phyloP scores from a whole-genome alignment of 2,888 invertebrate genomes.

The Coleophora flavipennella region DNA sequence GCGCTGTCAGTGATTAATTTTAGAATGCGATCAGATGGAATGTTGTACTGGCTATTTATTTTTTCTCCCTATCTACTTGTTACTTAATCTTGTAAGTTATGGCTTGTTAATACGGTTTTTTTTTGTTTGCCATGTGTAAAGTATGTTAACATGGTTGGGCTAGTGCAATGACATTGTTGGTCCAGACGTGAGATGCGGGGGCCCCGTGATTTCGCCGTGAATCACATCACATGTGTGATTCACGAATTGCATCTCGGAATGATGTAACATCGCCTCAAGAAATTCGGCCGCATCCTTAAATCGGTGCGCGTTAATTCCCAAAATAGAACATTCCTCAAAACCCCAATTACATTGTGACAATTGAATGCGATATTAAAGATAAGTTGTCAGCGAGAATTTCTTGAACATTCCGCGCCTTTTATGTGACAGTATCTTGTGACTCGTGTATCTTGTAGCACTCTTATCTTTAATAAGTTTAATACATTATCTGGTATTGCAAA shows the following conservation, averaged over 20 bases:
- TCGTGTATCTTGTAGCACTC: background rate
- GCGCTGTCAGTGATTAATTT: slow-evolving; percentile 39
- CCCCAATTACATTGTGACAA: slow-evolving; percentile 14
- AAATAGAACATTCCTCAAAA: slow-evolving; percentile 9
- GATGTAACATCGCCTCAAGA: slow-evolving; percentile 30
- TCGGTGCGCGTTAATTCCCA: slow-evolving; percentile 16
- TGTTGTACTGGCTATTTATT: slow-evolving; percentile 21
- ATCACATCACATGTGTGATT: slow-evolving; percentile 35
- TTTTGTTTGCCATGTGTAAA: slow-evolving; percentile 1
- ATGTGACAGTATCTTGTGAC: background rate
- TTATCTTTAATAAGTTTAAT: slow-evolving; percentile 1
- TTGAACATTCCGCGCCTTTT: slow-evolving; percentile 3
- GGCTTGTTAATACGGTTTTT: no score
- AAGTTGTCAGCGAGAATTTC: slow-evolving; percentile 1
- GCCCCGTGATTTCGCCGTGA: slow-evolving; percentile 22
- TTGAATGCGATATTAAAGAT: slow-evolving; percentile 6
- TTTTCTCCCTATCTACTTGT: slow-evolving; percentile 11
- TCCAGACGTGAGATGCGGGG: slow-evolving; percentile 7
- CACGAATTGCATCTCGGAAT: slow-evolving; percentile 31
- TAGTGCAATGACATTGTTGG: slow-evolving; percentile 3
- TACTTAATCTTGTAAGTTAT: slow-evolving; percentile 1
- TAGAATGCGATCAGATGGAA: slow-evolving; percentile 32
- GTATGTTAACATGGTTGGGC: slow-evolving; percentile 3
- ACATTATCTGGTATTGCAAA: slow-evolving; percentile 8
- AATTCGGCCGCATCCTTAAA: slow-evolving; percentile 30